Conservation (phyloP, 2,113 vertebrate genomes). For the Scalopus aquaticus region DNA sequence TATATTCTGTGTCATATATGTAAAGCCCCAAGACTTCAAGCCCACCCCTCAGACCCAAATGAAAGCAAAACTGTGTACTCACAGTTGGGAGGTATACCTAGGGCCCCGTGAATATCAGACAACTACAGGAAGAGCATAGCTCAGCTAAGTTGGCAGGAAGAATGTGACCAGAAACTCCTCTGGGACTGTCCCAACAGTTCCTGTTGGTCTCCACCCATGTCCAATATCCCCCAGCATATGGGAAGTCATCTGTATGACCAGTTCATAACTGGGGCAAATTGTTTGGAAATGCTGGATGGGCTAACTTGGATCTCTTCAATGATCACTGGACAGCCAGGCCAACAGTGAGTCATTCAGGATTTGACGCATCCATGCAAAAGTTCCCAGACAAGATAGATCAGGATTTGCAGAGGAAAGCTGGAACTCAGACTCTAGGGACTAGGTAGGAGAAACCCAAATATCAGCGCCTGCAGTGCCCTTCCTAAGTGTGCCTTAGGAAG, state of each 20-base stretch:
- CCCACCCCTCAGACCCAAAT: background rate
- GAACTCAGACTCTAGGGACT: background rate
- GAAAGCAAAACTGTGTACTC: background rate
- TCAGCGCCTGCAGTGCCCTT: background rate
- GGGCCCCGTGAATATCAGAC: background rate
- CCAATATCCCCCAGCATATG: background rate
- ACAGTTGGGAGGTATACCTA: background rate
- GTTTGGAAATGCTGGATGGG: background rate
- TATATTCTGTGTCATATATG: background rate
- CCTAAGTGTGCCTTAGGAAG: background rate
- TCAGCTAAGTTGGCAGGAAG: background rate
- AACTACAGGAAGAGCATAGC: background rate
- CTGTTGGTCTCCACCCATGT: background rate
- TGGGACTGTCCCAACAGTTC: background rate
- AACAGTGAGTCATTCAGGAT: background rate
- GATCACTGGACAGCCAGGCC: background rate
- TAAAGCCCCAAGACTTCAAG: background rate
- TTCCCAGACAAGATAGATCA: background rate
- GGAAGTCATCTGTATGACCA: background rate
- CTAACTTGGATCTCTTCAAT: background rate
- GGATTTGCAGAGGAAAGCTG: background rate
- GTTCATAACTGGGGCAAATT: background rate
- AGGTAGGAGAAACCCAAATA: background rate
- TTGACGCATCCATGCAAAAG: background rate
- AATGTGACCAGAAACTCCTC: background rate